These are phyloP conservation scores for Palythoa grandis DNA, from an alignment of 92 coral and sea anemone genomes.

Conservation along the genomic window DNA sequence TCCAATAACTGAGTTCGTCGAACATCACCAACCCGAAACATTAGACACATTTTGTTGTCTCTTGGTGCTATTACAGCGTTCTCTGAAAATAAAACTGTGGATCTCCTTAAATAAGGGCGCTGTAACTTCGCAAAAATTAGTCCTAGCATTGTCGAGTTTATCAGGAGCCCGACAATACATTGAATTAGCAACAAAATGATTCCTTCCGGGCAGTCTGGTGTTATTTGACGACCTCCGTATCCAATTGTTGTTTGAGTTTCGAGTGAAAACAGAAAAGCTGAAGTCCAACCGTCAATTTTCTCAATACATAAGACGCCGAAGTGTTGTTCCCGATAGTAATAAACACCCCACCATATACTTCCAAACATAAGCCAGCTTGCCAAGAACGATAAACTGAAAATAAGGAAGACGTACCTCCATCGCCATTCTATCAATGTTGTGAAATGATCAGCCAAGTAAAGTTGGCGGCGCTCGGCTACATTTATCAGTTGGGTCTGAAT, in stretches of 20 bases:
- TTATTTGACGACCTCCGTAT: constrained; percentile 75
- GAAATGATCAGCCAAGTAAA: constrained; percentile 86
- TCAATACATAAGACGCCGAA: constrained; percentile 69
- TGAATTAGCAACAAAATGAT: constrained; percentile 69
- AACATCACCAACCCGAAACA: constrained; percentile 81
- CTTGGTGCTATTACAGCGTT: constrained; percentile 77
- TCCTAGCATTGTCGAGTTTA: constrained; percentile 72
- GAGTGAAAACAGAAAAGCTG: constrained; percentile 81
- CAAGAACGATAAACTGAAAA: constrained; percentile 79
- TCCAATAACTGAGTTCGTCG: constrained; percentile 74
- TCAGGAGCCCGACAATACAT: constrained; percentile 73
- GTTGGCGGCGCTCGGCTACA: constrained; percentile 76
- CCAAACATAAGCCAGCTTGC: constrained; percentile 91
- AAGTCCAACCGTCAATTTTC: constrained; percentile 69
- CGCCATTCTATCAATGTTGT: constrained; percentile 92
- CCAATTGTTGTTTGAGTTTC: constrained; percentile 88
- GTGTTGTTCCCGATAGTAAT: constrained; percentile 60
- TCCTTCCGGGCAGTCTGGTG: constrained; percentile 85
- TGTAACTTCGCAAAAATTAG: constrained; percentile 79
- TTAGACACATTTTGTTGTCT: constrained; percentile 68
- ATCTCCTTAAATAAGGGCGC: constrained; percentile 66
- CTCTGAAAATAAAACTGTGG: constrained; percentile 65
- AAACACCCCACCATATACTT: constrained; percentile 91
- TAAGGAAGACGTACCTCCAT: constrained; percentile 89
- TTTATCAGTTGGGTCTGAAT: constrained; percentile 68